Base-by-base conservation (phyloP, 2,797 vertebrate species). In the Gallirallus australis region DNA sequence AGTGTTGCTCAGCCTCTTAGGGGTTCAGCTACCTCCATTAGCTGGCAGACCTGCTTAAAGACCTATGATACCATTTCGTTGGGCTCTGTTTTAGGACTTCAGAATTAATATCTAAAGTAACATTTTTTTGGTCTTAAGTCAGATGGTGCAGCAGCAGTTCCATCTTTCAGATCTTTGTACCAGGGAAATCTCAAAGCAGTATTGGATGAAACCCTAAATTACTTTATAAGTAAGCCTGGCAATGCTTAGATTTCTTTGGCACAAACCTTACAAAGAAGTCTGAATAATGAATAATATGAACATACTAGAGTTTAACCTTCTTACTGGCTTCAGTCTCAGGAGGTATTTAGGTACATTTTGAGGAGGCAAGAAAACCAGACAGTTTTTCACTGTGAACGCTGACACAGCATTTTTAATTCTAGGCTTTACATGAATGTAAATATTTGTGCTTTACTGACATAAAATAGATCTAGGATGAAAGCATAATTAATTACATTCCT, bases 381-480 rank as follows among this genome's bases (percentile, higher is more conserved):
- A 53, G 33, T 72, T 94, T 97, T 77, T 95, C 61, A 66, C 48
- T 66, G 60, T 69, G 88, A 82, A 89, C 80, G 53, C 70, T 96
- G 95, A 97, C 59, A 64, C 50, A 92, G 86, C 71, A 79, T 8
- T 90, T 96, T 96, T 93, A 92, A 77, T 95, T 97, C 87, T 88
- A 86, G 45, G 82, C 78, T 94, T 90, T 79, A 39, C 18, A 63
- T 66, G 80, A 96, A 65, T 35, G 66, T 85, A 95, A 89, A 23
- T 45, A 85, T 75, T 93, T 91, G 69, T 48, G 48, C 39, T 90
- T 89, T 94, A 83, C 64, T 94, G 73, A 86, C 82, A 94, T 76
- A 94, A 98, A 97, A 96, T 93, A 97, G 71, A 94, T 94, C 89
- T 89, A 94, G 69, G 39, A 79, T 75, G 91, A 83, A 95, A 96